Evolutionary conservation across 2,888 invertebrate species (phyloP).

Genomic region (Oscheius sp.): DNA sequence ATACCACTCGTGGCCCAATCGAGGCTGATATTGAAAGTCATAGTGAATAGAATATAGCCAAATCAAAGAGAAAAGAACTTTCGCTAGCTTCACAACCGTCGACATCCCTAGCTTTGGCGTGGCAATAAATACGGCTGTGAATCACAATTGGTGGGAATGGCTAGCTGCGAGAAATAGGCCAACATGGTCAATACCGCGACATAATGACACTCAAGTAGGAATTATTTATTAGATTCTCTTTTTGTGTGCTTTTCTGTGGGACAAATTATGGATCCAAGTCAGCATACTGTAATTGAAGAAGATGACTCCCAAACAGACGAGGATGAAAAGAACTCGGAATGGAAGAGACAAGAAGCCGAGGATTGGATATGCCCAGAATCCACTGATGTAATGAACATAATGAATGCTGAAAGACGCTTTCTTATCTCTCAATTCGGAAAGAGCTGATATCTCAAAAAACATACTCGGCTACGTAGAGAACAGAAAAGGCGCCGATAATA

Average conservation of each 20-base stretch:
- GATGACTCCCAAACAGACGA: constrained; percentile 51
- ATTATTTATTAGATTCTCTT: not conserved
- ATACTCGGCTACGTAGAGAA: constrained; percentile 59
- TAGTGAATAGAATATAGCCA: constrained; percentile 59
- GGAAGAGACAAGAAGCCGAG: constrained; percentile 54
- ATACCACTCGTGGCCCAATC: constrained; percentile 58
- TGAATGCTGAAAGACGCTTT: constrained; percentile 54
- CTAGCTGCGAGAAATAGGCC: no score
- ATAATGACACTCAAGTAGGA: no score
- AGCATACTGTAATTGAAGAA: constrained; percentile 38
- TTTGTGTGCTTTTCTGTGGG: not conserved
- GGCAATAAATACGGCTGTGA: no score
- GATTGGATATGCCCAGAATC: constrained; percentile 68
- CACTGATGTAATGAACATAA: constrained; percentile 53
- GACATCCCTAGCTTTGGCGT: no score
- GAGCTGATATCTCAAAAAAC: constrained; percentile 22
- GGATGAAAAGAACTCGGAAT: constrained; percentile 53
- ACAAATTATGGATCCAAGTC: not conserved
- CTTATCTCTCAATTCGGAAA: not conserved
- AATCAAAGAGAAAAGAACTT: constrained; percentile 38
- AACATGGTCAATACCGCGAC: no score
- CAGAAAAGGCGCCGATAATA: constrained; percentile 42
- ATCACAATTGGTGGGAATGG: no score
- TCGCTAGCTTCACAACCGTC: not conserved
- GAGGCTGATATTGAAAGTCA: constrained; percentile 60